A percentile compares a stretch with the other conserved stretches of the same genome.
Conservation (phyloP, 2,797 vertebrate species). For the Gymnothorax javanicus region DNA sequence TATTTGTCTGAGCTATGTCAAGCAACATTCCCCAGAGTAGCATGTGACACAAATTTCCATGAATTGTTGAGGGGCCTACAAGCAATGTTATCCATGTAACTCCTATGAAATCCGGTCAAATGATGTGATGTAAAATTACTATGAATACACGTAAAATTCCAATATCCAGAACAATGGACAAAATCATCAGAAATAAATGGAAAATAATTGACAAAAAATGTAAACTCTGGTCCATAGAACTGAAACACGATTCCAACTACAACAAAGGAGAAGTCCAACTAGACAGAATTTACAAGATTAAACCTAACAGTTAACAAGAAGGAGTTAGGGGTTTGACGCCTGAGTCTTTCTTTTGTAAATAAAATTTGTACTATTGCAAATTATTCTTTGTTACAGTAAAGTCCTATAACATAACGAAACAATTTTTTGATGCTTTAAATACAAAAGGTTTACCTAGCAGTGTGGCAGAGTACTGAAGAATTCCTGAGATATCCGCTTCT, state of each 20-base stretch:
- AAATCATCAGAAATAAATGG: background rate
- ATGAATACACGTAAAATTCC: background rate
- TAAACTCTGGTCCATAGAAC: background rate
- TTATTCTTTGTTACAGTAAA: background rate
- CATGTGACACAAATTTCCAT: background rate
- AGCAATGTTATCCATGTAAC: background rate
- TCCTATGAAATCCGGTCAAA: background rate
- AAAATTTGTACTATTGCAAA: background rate
- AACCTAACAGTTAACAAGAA: background rate
- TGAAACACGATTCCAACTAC: background rate
- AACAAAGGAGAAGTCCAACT: background rate
- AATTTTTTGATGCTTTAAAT: background rate
- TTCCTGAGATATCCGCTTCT: conserved; percentile 88
- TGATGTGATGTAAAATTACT: background rate
- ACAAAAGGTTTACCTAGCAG: conserved; percentile 79
- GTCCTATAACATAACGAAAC: background rate
- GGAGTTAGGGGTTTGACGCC: background rate
- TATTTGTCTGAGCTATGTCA: background rate
- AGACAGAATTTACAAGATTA: background rate
- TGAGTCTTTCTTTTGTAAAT: background rate
- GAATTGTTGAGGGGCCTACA: background rate
- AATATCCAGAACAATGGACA: background rate
- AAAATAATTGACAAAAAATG: background rate
- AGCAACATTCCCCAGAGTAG: conserved; percentile 11
- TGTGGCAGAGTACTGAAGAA: conserved; percentile 91